Percentiles rank a stretch among this genome's conserved stretches.
phyloP scores from a whole-genome alignment of 1,140 invertebrate species.

The Spodoptera frugiperda region DNA sequence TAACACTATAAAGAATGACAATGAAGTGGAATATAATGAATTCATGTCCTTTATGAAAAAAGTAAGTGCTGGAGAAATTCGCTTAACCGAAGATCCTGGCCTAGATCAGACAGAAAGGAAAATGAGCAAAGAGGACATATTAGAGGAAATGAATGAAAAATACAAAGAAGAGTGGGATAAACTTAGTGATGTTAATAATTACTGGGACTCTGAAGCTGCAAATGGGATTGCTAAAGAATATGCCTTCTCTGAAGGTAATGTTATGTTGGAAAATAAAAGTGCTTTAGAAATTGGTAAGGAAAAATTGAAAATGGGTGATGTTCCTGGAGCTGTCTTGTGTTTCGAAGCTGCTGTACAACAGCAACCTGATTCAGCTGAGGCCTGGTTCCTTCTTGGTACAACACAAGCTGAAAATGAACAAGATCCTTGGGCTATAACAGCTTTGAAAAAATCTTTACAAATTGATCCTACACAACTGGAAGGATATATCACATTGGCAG shows the following conservation, averaged over 20 bases:
- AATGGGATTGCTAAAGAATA: slow-evolving; percentile 89
- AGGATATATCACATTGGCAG: slow-evolving; percentile 96
- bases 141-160: slow-evolving; percentile 81
- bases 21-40: slow-evolving; percentile 91
- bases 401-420: slow-evolving; percentile 96
- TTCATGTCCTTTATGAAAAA: slow-evolving; percentile 95
- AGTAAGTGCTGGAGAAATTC: slow-evolving; percentile 89
- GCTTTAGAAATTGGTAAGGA: slow-evolving; percentile 95
- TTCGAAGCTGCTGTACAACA: slow-evolving; percentile 98
- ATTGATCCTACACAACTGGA: slow-evolving; percentile 93
- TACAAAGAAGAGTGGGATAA: slow-evolving; percentile 85
- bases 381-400: slow-evolving; percentile 93
- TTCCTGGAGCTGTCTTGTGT: slow-evolving; percentile 97
- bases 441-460: slow-evolving; percentile 94
- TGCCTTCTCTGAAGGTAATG: slow-evolving; percentile 94
- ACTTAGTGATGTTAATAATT: slow-evolving; percentile 78
- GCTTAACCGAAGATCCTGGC: slow-evolving; percentile 67
- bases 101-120: slow-evolving; percentile 63
- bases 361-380: slow-evolving; percentile 92
- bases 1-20: slow-evolving; percentile 88
- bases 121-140: slow-evolving; percentile 78
- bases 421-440: slow-evolving; percentile 95
- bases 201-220: slow-evolving; percentile 74
- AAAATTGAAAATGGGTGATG: slow-evolving; percentile 94
- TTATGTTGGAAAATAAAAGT: slow-evolving; percentile 93